Evolutionary conservation across 2,113 vertebrate species (phyloP).

Genomic region (Psephotus haematonotus): DNA sequence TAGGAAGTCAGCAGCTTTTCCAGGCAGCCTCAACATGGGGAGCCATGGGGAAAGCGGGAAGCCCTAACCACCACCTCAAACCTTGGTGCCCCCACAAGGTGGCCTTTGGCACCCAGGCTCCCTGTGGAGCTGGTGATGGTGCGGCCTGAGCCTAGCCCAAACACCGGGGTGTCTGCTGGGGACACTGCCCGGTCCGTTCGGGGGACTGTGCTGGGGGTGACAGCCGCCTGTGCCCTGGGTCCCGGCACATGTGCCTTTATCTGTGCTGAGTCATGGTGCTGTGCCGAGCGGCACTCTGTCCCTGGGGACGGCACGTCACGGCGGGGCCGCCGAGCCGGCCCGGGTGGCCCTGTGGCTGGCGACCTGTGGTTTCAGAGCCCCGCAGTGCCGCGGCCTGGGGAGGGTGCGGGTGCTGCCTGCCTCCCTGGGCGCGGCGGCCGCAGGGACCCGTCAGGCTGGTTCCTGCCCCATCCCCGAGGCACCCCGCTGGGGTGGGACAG

Average conservation of each 20-base stretch:
- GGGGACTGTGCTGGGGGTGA: too few relatives aligned
- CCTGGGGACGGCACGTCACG: accelerated
- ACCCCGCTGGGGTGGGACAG: neutral
- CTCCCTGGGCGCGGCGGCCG: neutral
- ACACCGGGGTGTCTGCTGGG: accelerated
- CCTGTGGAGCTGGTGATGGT: neutral
- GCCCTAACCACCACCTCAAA: neutral
- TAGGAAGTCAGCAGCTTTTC: neutral
- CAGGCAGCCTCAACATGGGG: neutral
- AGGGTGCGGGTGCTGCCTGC: neutral
- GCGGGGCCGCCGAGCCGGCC: neutral
- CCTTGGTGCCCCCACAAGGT: neutral
- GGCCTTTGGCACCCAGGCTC: neutral
- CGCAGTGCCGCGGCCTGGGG: accelerated
- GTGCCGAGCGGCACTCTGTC: neutral
- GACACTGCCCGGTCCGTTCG: accelerated
- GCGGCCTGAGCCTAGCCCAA: neutral
- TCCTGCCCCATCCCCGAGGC: neutral
- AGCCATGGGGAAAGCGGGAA: neutral
- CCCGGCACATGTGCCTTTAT: neutral
- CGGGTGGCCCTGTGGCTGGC: accelerated
- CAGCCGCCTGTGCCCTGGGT: accelerated
- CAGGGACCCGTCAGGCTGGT: slow-evolving; percentile 7
- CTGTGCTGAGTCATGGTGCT: slow-evolving; percentile 41
- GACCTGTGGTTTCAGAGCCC: accelerated